Base-by-base conservation (phyloP, 2,888 invertebrate species). In the Noctua janthina region DNA sequence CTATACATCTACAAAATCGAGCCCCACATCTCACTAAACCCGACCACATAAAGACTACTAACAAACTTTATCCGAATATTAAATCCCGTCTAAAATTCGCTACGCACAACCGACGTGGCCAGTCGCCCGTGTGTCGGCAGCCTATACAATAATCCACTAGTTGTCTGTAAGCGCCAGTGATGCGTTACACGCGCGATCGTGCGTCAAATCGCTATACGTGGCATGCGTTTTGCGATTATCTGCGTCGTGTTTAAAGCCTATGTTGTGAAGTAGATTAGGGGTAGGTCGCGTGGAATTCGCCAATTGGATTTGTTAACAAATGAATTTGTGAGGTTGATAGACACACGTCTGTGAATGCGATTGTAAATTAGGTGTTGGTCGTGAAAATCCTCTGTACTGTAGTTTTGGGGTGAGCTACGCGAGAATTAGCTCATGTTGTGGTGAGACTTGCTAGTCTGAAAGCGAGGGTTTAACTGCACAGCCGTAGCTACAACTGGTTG, bases 151-250 rank as follows among this genome's bases (percentile, higher is more conserved):
- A 89, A 89, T 83, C 89, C 82, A 51, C 69, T 81, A 74, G 88
- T 82, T 87, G 87, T 84, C 82, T 86, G 82, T 87, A 86, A 85
- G 81, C 81, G 70, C 64, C 82, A 87, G 79, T 69, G 85, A 85
- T 86, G 89, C 88, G 89, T 84, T 78, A 76, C 71, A 73, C 56
- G 68, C 23, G 85, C 88, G 82, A 86, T 84, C 88, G 88, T 89
- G 89, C 86, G 86, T 86, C 75, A 89, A 89, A 89, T 86, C 89
- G 81, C 84, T 71, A 70, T 80, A 87, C 88, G 87, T 83, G 87
- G 84, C 79, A n/a, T 86, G 85, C 85, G 85, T 88, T 88, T 81
- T 74, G 85, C 89, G 85, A 87, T 87, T 87, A 84, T 81, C 78
- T 67, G 78, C 83, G 75, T 81, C 77, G 80, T 87, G 83, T 81